Evolutionary conservation across 2,888 invertebrate species (phyloP), one percentile per base, ranked within the genome.

Genomic region (Cremastinae sp.): DNA sequence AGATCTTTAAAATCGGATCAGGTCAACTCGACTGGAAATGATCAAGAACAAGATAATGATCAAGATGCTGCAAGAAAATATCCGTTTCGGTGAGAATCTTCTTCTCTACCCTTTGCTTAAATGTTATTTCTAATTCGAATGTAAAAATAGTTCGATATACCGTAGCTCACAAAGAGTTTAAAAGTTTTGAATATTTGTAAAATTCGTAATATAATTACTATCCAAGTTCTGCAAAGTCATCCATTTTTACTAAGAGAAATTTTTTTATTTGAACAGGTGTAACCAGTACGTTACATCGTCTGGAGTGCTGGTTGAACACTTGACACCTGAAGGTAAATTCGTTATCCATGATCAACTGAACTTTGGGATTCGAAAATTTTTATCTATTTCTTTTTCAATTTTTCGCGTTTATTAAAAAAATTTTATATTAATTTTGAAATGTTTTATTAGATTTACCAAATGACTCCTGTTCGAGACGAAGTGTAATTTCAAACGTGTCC

Each of bases 41-140:
- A 51, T 14, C 59, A 53, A 16, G 69, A 70, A 18, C 62, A 22
- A 2, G 68, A 82, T 2, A 87, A 88, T 72, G 66, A 83, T 18
- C 73, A 84, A 28, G 85, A 85, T 78, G 47, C 82, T 35, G 88
- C 87, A 1, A 89, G 85, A 64, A 89, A 89, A 83, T 88, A 89
- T 72, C 82, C 86, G 47, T 87, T 88, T 74, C 80, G 88, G 85
- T 88, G 81, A 69, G n/a, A n/a, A n/a, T n/a, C n/a, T n/a, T n/a
- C n/a, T n/a, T n/a, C n/a, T n/a, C n/a, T n/a, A n/a, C n/a, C n/a
- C n/a, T n/a, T n/a, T n/a, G n/a, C n/a, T n/a, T n/a, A n/a, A n/a
- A n/a, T n/a, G n/a, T n/a, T n/a, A n/a, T n/a, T n/a, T n/a, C n/a
- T n/a, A n/a, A n/a, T n/a, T n/a, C n/a, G n/a, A n/a, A n/a, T n/a